Conservation (phyloP, 2,113 vertebrate genomes). For the Danio rerio region DNA sequence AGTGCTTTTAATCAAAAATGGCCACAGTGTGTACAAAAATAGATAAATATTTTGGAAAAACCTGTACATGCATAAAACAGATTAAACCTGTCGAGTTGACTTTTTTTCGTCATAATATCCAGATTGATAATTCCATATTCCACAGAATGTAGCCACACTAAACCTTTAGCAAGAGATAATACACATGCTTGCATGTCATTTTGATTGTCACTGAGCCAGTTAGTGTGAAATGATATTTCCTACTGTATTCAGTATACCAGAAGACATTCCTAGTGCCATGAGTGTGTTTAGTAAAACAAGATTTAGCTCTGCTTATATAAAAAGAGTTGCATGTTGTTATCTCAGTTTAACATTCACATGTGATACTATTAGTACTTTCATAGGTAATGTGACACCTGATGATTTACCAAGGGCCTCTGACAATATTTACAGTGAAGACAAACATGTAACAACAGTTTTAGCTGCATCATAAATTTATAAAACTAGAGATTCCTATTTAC, state of each 20-base stretch:
- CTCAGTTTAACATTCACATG: neutral
- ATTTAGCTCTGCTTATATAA: neutral
- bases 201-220: conserved; percentile 16
- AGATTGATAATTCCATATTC: conserved; percentile 14
- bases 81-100: conserved; percentile 22
- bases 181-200: conserved; percentile 27
- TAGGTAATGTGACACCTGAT: conserved; percentile 35
- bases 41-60: conserved; percentile 47
- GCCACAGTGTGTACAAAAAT: conserved; percentile 55
- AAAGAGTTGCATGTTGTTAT: neutral
- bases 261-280: neutral
- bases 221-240: neutral
- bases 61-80: conserved; percentile 45
- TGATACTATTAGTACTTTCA: neutral
- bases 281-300: neutral
- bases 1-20: conserved; percentile 53
- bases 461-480: conserved; percentile 25
- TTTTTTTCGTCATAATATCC: neutral
- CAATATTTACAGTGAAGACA: conserved; percentile 20
- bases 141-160: neutral
- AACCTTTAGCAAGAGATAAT: conserved; percentile 7
- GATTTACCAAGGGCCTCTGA: neutral
- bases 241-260: neutral
- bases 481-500: conserved; percentile 45
- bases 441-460: conserved; percentile 26